These are phyloP conservation scores for Diabrotica balteata DNA, from an alignment of 2,888 invertebrate genomes.

Conservation along the genomic window DNA sequence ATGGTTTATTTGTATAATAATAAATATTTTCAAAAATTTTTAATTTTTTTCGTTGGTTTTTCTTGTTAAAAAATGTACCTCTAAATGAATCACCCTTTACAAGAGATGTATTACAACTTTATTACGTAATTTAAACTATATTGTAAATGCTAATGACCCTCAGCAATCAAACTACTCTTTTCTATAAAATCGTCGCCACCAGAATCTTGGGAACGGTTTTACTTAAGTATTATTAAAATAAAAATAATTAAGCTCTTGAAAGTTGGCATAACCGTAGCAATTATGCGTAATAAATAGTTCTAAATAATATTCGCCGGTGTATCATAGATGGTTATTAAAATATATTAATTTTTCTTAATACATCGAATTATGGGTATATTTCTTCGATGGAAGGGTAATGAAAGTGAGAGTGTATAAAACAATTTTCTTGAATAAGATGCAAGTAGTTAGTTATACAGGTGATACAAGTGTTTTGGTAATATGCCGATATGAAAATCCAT, in stretches of 20 bases:
- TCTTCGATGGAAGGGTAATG: conserved; percentile 25
- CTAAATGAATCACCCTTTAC: too few relatives aligned
- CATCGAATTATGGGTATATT: conserved; percentile 10
- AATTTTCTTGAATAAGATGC: conserved; percentile 10
- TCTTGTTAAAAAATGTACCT: too few relatives aligned
- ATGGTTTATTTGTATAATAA: too few relatives aligned
- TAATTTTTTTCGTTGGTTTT: too few relatives aligned
- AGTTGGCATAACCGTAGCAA: conserved; percentile 4
- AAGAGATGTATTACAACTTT: too few relatives aligned
- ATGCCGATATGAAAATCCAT: conserved; percentile 4
- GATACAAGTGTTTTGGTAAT: conserved; percentile 11
- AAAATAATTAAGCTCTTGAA: background rate
- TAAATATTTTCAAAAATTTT: too few relatives aligned
- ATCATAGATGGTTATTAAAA: conserved; percentile 31
- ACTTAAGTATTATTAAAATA: too few relatives aligned
- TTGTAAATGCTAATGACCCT: too few relatives aligned
- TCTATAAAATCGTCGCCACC: too few relatives aligned
- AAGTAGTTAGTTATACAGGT: conserved; percentile 6
- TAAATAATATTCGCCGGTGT: conserved; percentile 15
- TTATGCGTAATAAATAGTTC: conserved; percentile 16
- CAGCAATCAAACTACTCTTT: too few relatives aligned
- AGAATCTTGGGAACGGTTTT: too few relatives aligned
- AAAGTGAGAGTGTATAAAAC: conserved; percentile 26
- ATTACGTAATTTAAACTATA: too few relatives aligned
- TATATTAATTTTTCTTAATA: conserved; percentile 18